phyloP scores from a whole-genome alignment of 2,797 vertebrate species.

The Mallotus villosus region DNA sequence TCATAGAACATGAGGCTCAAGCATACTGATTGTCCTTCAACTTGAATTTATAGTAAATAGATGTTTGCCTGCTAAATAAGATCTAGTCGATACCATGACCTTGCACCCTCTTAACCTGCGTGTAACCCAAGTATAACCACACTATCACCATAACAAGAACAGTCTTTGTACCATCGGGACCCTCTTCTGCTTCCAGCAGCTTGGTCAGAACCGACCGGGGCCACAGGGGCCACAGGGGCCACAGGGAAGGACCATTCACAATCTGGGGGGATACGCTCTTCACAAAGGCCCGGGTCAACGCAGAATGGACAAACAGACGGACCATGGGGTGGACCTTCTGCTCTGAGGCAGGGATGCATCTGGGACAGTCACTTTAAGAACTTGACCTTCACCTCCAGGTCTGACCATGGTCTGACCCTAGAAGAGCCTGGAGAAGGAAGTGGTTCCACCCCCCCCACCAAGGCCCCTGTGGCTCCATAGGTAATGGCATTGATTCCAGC shows the following conservation, averaged over 20 bases:
- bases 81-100: constrained; percentile 48
- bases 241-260: constrained; percentile 51
- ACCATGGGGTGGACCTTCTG: constrained; percentile 56
- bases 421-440: constrained; percentile 28
- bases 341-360: constrained; percentile 67
- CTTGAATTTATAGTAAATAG: constrained; percentile 6
- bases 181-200: constrained; percentile 47
- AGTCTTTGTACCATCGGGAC: constrained; percentile 58
- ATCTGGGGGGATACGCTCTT: constrained; percentile 43
- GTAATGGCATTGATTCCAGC: constrained; percentile 77
- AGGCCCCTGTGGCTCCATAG: constrained; percentile 45
- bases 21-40: neutral
- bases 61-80: constrained; percentile 17
- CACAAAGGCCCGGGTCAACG: constrained; percentile 67
- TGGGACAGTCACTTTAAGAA: constrained; percentile 68
- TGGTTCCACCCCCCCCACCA: constrained; percentile 36
- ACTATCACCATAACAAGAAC: constrained; percentile 56
- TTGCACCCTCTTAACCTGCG: constrained; percentile 41
- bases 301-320: constrained; percentile 66
- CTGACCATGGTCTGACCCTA: constrained; percentile 39
- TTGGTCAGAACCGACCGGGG: constrained; percentile 36
- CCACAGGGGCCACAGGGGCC: constrained; percentile 54
- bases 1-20: neutral
- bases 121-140: constrained; percentile 36
- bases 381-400: constrained; percentile 72